A percentile compares a stretch with the other conserved stretches of the same genome.
Evolutionary conservation across 2,888 invertebrate species (phyloP).

Genomic region (Phortica okadai): DNA sequence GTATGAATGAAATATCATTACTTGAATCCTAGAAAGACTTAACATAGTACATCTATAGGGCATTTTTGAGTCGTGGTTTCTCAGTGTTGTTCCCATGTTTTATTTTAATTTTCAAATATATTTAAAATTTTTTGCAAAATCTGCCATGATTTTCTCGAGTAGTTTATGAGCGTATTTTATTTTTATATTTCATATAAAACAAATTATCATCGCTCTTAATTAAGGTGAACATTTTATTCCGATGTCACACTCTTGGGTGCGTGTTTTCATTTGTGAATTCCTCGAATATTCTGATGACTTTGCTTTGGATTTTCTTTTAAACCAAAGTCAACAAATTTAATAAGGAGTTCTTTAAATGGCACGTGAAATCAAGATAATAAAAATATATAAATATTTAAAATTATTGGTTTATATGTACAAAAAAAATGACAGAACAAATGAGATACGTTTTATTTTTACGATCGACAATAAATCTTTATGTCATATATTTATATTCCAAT

Average conservation of each 20-base stretch:
- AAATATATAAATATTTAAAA: background rate
- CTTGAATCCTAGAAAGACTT: too few species aligned
- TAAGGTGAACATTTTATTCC: conserved; percentile 35
- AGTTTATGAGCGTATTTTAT: background rate
- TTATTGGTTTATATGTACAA: background rate
- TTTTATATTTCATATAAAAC: conserved; percentile 31
- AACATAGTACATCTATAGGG: too few species aligned
- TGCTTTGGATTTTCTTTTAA: conserved; percentile 4
- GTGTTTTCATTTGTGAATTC: background rate
- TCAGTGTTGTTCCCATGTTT: background rate
- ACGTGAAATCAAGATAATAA: background rate
- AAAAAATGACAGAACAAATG: conserved; percentile 19
- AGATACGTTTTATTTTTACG: conserved; percentile 3
- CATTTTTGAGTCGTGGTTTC: too few species aligned
- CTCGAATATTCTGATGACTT: conserved; percentile 23
- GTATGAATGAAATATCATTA: too few species aligned
- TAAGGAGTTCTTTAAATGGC: background rate
- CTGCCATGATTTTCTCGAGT: background rate
- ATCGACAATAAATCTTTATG: background rate
- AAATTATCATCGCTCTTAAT: conserved; percentile 58
- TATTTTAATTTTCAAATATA: background rate
- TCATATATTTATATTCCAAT: too few species aligned
- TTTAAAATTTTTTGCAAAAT: background rate
- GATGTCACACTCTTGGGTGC: background rate
- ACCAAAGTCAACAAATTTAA: background rate